Base-by-base conservation (phyloP, 1,140 invertebrate genomes). In the Mizuhopecten yessoensis region DNA sequence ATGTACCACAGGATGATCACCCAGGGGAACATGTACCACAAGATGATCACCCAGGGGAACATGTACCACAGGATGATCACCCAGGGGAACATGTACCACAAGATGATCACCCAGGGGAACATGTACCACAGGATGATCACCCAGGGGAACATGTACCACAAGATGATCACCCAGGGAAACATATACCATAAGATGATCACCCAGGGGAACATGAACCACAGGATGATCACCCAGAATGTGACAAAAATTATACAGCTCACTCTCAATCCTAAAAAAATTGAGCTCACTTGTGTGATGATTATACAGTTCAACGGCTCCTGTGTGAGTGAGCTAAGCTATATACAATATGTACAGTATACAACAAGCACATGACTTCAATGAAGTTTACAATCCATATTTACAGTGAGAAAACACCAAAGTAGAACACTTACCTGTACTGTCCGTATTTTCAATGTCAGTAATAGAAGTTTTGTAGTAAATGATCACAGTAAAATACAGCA, bases 341-440 rank as follows among this genome's bases (percentile, higher is more conserved):
- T 75, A 75, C 57, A 75, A n/a, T 75, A 75, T 75, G 29, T 75
- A 75, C 57, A 75, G n/a, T 75, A 75, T 75, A 45, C 42, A 45
- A 45, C 42, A 45, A 45, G 42, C 42, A 45, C 42, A 45, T 45
- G 42, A 45, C 42, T 45, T 45, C 9, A 45, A 20, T 45, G 42
- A 45, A 45, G 42, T 45, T 45, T 45, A 45, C 42, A 45, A 7
- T 45, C 17, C 42, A 45, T 45, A 45, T 45, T 45, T 1, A 45
- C 42, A 45, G 17, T 45, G 17, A 45, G 42, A 45, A 45, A 45
- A 45, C 42, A 45, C 42, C 10, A 45, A 39, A 39, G 36, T 5
- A 39, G 13, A 39, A 39, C 36, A 39, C 13, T 39, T 39, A 39
- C 13, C 36, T 39, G 13, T 7, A 39, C 13, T 39, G 36, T 39